These are phyloP conservation scores for Cecidostiba fungosa DNA, from an alignment of 2,888 invertebrate species.

Conservation along the genomic window DNA sequence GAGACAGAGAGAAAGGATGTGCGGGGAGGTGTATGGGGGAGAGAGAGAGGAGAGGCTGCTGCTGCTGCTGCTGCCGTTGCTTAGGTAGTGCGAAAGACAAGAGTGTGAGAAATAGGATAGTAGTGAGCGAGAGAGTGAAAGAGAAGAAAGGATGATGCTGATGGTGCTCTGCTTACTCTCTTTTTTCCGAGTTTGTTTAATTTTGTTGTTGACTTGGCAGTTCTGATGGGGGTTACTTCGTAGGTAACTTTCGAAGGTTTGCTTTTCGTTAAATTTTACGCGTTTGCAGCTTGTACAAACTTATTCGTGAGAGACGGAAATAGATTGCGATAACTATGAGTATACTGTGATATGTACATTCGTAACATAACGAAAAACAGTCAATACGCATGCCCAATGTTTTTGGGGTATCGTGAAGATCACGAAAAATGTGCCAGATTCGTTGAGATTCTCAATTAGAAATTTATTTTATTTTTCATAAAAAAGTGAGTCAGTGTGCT, in stretches of 20 bases:
- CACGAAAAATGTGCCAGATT: too few relatives aligned
- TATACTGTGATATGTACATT: too few relatives aligned
- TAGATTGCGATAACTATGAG: too few relatives aligned
- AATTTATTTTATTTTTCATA: too few relatives aligned
- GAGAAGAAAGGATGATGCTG: background rate
- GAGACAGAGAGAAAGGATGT: constrained; percentile 27
- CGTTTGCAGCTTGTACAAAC: background rate
- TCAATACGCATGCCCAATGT: too few relatives aligned
- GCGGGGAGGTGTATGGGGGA: background rate
- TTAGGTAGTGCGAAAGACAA: constrained; percentile 24
- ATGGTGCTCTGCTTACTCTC: background rate
- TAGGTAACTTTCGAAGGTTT: background rate
- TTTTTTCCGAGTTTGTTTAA: background rate
- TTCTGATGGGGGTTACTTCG: background rate
- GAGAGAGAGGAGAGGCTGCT: constrained; percentile 13
- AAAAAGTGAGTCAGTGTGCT: background rate
- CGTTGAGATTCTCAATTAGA: too few relatives aligned
- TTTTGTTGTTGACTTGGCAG: background rate
- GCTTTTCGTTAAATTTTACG: background rate
- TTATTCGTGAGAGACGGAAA: too few relatives aligned
- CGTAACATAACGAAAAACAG: too few relatives aligned
- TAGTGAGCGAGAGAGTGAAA: constrained; percentile 37
- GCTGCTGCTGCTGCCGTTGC: constrained; percentile 3
- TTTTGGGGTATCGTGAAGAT: too few relatives aligned
- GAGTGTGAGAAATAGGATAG: constrained; percentile 57